Percentiles rank a stretch among this genome's conserved stretches.
Evolutionary conservation across 2,797 vertebrate genomes (phyloP).

Genomic region (Heterohyrax brucei): DNA sequence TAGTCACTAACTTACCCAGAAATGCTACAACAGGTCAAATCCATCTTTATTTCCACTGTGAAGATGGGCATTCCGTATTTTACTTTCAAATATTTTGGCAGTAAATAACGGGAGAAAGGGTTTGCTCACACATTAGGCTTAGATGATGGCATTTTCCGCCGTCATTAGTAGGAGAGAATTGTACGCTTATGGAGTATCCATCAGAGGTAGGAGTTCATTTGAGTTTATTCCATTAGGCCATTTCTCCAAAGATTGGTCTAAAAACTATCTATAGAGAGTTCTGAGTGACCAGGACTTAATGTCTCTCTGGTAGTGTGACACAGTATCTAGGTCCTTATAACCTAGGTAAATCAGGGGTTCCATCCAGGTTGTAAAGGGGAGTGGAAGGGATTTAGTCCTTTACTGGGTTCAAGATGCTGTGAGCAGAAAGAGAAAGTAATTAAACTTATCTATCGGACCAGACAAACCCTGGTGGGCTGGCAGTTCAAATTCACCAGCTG

Average conservation of each 20-base stretch:
- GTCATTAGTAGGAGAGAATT: not conserved
- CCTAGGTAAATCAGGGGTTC: not conserved
- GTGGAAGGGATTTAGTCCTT: not conserved
- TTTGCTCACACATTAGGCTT: not conserved
- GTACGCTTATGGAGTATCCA: no score
- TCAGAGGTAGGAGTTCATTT: not conserved
- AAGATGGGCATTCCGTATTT: not conserved
- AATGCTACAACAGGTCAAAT: not conserved
- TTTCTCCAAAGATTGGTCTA: not conserved
- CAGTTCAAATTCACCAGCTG: no score
- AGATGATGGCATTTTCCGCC: not conserved
- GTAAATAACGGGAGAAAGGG: not conserved
- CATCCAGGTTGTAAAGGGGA: not conserved
- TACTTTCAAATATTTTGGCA: not conserved
- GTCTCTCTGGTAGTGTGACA: not conserved
- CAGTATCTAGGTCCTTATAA: not conserved
- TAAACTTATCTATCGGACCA: not conserved
- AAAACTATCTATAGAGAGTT: not conserved
- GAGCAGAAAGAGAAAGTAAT: not conserved
- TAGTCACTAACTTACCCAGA: not conserved
- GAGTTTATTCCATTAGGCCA: not conserved
- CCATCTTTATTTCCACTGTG: constrained; percentile 30
- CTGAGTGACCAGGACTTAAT: not conserved
- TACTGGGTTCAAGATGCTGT: not conserved
- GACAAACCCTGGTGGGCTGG: no score